Evolutionary conservation across 2,888 invertebrate genomes (phyloP).

Genomic region (Tethea ocularis): DNA sequence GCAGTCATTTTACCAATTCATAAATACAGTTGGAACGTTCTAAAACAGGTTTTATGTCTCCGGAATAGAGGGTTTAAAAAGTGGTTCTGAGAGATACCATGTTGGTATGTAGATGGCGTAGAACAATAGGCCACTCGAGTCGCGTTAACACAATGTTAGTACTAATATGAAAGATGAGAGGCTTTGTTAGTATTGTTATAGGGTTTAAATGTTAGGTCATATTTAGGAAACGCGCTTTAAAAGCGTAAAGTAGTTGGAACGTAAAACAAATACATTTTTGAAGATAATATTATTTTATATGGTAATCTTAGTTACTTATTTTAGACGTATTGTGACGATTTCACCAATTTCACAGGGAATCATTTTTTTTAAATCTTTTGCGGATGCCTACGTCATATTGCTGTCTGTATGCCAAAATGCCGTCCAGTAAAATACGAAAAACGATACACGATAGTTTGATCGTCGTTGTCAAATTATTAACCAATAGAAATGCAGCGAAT

Average conservation of each 20-base stretch:
- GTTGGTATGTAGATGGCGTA: conserved; percentile 39
- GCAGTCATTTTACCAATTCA: conserved; percentile 26
- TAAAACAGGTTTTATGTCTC: conserved; percentile 25
- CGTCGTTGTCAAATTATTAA: too few relatives aligned
- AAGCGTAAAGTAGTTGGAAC: too few relatives aligned
- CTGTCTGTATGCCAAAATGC: too few relatives aligned
- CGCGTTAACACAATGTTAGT: conserved; percentile 61
- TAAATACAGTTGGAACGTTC: conserved; percentile 13
- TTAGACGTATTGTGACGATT: too few relatives aligned
- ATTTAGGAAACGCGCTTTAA: background rate
- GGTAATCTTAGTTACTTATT: too few relatives aligned
- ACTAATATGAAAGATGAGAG: conserved; percentile 62
- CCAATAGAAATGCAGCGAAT: too few relatives aligned
- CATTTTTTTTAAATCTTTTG: too few relatives aligned
- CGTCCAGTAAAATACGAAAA: too few relatives aligned
- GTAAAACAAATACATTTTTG: too few relatives aligned
- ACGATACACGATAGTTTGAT: too few relatives aligned
- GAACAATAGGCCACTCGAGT: conserved; percentile 65
- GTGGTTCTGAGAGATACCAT: conserved; percentile 12
- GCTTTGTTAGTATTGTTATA: conserved; percentile 41
- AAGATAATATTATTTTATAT: background rate
- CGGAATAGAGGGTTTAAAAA: conserved; percentile 17
- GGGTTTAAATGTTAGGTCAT: conserved; percentile 28
- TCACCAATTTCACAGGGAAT: too few relatives aligned
- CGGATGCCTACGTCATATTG: too few relatives aligned